Base-by-base conservation (phyloP, 2,888 invertebrate species). In the Loripinus fragilis region DNA sequence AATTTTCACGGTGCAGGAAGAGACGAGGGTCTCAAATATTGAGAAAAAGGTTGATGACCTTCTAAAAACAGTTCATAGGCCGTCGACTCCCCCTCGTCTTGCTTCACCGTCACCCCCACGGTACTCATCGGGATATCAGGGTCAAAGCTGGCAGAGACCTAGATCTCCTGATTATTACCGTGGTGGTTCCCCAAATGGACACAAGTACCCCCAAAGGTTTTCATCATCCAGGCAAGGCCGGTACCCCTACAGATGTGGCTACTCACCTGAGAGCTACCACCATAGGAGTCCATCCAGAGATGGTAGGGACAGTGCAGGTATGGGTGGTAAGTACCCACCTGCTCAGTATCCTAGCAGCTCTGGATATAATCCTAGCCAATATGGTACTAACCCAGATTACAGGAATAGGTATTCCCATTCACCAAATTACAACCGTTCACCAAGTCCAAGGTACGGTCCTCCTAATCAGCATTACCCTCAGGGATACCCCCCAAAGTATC, bases 31-130 rank as follows among this genome's bases (percentile, higher is more conserved):
- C 0, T 0, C 45, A 10, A 48, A 48, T 10, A 69, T 45, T 8
- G 69, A 69, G 20, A 69, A 20, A 30, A 48, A 48, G n/a, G 45
- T 69, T 20, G 48, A 55, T 25, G 55, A 55, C 28, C 5, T 25
- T 17, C 3, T 55, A 7, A 17, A 55, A 7, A 28, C 17, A 10
- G 5, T 55, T 55, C 23, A 55, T 3, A 55, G 28, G 12, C 5
- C 25, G 5, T 8, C 28, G n/a, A n/a, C n/a, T n/a, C n/a, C n/a
- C n/a, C n/a, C n/a, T n/a, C n/a, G n/a, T n/a, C n/a, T n/a, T n/a
- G n/a, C n/a, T n/a, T n/a, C n/a, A n/a, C n/a, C n/a, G n/a, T n/a
- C n/a, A n/a, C n/a, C n/a, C n/a, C n/a, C 55, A 2, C 55, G 55
- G 55, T 55, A 55, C 20, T 28, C 23, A 55, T 25, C 5, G 2